A percentile compares a stretch with the other conserved stretches of the same genome.
Conservation (phyloP, 2,888 invertebrate species). For the Morpho helenor region DNA sequence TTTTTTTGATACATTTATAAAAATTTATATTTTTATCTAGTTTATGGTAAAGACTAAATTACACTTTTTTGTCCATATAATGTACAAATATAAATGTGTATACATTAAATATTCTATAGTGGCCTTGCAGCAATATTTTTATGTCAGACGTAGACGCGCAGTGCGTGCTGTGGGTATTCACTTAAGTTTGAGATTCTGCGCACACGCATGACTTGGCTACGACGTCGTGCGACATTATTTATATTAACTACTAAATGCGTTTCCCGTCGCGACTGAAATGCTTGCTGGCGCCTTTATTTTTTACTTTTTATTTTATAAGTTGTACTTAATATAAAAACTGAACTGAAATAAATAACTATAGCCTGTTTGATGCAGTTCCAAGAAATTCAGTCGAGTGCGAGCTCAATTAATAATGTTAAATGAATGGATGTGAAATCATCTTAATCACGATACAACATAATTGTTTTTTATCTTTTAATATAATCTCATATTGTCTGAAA, state of each 20-base stretch:
- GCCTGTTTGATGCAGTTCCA: too few species aligned
- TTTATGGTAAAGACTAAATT: too few species aligned
- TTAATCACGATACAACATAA: too few species aligned
- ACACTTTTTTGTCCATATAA: too few species aligned
- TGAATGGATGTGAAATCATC: too few species aligned
- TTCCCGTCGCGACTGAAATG: not conserved
- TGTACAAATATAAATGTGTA: not conserved
- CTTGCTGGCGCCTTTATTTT: slow-evolving; percentile 7
- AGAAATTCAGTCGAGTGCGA: too few species aligned
- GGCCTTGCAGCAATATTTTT: slow-evolving; percentile 38
- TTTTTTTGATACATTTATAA: too few species aligned
- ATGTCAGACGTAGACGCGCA: slow-evolving; percentile 36
- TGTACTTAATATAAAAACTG: not conserved
- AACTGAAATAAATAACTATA: not conserved
- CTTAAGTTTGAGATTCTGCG: slow-evolving; percentile 37
- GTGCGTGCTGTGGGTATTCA: slow-evolving; percentile 37
- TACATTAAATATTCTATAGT: slow-evolving; percentile 19
- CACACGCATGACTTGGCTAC: slow-evolving; percentile 25
- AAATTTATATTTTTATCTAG: too few species aligned
- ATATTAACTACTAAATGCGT: slow-evolving; percentile 2
- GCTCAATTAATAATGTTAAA: too few species aligned
- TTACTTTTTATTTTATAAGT: not conserved
- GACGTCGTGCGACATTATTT: slow-evolving; percentile 4
- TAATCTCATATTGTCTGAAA: too few species aligned
- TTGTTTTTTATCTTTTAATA: too few species aligned